Evolutionary conservation across 2,888 invertebrate genomes (phyloP), one percentile per base, ranked within the genome.

Genomic region (Galerucella pusilla): DNA sequence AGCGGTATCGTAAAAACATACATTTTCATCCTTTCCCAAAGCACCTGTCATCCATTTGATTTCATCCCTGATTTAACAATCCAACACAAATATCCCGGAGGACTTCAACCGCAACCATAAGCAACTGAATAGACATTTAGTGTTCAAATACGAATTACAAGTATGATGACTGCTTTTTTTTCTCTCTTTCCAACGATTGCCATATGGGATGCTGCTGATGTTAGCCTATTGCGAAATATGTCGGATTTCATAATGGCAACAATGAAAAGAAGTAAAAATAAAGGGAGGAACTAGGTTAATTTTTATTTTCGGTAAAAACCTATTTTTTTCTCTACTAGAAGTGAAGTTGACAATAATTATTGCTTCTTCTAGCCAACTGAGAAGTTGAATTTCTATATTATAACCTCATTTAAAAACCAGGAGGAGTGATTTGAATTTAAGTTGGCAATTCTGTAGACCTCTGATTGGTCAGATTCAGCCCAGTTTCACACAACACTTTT

Each of bases 41-140:
- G 77, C 75, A 79, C 74, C 77, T 77, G 77, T 77, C 79, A 76
- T 79, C 79, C 71, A 76, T 76, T 35, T 20, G 76, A 79, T 79
- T 79, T 76, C 77, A 79, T 73, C 76, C 79, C 75, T 75, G 79
- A 79, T 79, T 79, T 79, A 79, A 77, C 79, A 79, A 74, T 76
- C 72, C 60, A 75, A 76, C 79, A 70, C 79, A 77, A 77, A 79
- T 75, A 81, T 80, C 81, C 81, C 78, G 77, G 77, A 81, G 80
- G 81, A 76, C 80, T 77, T 69, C 71, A 78, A 78, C 80, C 80
- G 78, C 81, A 79, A 78, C 80, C 79, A 78, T 79, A 79, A 81
- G 79, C 80, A 78, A 79, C 80, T 76, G 76, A 81, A 79, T 78
- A 80, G 80, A 81, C 79, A 78, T 78, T 80, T 79, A 77, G 68